These are phyloP conservation scores for Potamarius usumacintae DNA, from an alignment of 2,113 vertebrate species.

Conservation along the genomic window DNA sequence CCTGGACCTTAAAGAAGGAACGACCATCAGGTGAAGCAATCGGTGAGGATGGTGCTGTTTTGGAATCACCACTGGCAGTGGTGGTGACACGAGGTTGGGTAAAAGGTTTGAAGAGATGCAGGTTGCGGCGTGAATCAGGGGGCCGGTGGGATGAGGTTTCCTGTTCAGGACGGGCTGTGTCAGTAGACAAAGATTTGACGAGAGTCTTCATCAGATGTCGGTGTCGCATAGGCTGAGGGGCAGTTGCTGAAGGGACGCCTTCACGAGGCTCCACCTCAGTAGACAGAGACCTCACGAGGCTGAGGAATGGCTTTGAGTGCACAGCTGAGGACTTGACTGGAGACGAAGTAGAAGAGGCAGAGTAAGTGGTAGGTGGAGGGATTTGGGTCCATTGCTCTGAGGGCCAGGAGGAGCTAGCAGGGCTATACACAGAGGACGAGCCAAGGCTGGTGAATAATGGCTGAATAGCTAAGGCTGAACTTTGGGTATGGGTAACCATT, in stretches of 20 bases:
- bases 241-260: conserved; percentile 63
- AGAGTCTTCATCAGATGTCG: conserved; percentile 96
- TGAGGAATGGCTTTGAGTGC: conserved; percentile 87
- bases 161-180: conserved; percentile 83
- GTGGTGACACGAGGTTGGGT: conserved; percentile 84
- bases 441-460: conserved; percentile 53
- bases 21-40: conserved; percentile 90
- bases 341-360: conserved; percentile 76
- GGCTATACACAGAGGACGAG: conserved; percentile 63
- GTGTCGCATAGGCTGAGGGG: conserved; percentile 75
- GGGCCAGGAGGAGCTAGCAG: conserved; percentile 66
- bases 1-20: conserved; percentile 97
- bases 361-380: conserved; percentile 55
- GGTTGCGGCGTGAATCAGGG: conserved; percentile 88
- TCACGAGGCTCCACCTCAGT: conserved; percentile 92
- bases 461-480: conserved; percentile 74
- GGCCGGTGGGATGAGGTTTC: conserved; percentile 77
- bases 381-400: conserved; percentile 75
- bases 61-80: conserved; percentile 83
- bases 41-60: conserved; percentile 95
- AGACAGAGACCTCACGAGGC: conserved; percentile 90
- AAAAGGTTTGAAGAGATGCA: conserved; percentile 96
- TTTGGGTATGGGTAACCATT: conserved; percentile 61
- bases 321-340: conserved; percentile 78
- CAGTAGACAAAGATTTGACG: conserved; percentile 94